Evolutionary conservation across 2,113 vertebrate genomes (phyloP).

Genomic region (Gulo gulo): DNA sequence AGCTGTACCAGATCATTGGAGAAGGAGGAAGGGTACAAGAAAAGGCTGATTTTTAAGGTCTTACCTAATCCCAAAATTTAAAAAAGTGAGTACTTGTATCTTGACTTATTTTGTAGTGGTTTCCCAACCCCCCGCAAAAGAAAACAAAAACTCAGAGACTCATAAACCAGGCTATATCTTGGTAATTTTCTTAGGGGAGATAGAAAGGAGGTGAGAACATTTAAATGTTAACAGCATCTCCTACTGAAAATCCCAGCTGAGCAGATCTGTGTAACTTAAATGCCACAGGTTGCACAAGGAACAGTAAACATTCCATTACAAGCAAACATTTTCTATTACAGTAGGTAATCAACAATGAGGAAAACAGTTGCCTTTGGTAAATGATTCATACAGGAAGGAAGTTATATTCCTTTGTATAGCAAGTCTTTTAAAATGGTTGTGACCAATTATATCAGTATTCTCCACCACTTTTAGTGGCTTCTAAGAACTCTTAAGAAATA

Average conservation of each 20-base stretch:
- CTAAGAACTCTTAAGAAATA: neutral
- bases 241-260: neutral
- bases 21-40: neutral
- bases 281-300: neutral
- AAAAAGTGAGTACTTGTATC: neutral
- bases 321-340: neutral
- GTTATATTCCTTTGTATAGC: constrained; percentile 42
- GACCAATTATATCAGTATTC: neutral
- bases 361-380: neutral
- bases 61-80: neutral
- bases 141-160: constrained; percentile 4
- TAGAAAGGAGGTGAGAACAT: neutral
- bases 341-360: neutral
- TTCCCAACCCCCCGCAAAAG: neutral
- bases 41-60: neutral
- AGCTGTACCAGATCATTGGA: neutral
- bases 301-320: neutral
- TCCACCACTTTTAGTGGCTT: neutral
- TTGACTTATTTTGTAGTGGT: constrained; percentile 10
- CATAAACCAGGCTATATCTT: neutral
- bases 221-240: neutral
- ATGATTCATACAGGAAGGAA: constrained; percentile 55
- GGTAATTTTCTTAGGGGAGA: neutral
- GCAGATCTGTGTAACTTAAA: neutral
- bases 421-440: constrained; percentile 8